Percentiles rank a stretch among this genome's conserved stretches.
These are phyloP conservation scores for Pterostichus madidus DNA, from an alignment of 2,888 invertebrate genomes.

Conservation along the genomic window DNA sequence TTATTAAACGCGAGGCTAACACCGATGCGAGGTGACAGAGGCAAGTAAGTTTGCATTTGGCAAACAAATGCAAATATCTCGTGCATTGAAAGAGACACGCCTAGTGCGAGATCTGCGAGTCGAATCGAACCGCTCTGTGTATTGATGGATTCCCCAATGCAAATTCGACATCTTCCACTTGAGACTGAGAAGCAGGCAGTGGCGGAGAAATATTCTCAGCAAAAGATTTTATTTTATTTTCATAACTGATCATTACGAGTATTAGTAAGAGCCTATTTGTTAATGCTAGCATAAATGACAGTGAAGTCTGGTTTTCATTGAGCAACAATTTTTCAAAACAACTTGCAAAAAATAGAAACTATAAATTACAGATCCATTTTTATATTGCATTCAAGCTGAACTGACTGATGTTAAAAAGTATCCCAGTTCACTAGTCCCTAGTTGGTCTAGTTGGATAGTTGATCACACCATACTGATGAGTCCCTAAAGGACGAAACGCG, in stretches of 20 bases:
- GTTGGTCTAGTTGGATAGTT: too few species aligned
- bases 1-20: slow-evolving; percentile 53
- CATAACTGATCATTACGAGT: not conserved
- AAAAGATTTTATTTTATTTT: not conserved
- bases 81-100: slow-evolving; percentile 57
- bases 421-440: too few species aligned
- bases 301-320: too few species aligned
- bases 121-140: slow-evolving; percentile 32
- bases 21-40: not conserved
- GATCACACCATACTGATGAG: too few species aligned
- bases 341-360: too few species aligned
- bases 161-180: slow-evolving; percentile 35
- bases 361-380: too few species aligned
- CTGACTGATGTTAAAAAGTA: too few species aligned
- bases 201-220: not conserved
- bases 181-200: not conserved
- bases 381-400: too few species aligned
- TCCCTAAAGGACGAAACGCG: too few species aligned
- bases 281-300: too few species aligned
- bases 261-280: too few species aligned
- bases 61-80: slow-evolving; percentile 66
- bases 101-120: slow-evolving; percentile 32
- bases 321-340: too few species aligned
- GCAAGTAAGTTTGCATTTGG: slow-evolving; percentile 62
- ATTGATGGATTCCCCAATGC: slow-evolving; percentile 55